Conservation (phyloP, 2,113 vertebrate species). For the Hemiscyllium ocellatum region DNA sequence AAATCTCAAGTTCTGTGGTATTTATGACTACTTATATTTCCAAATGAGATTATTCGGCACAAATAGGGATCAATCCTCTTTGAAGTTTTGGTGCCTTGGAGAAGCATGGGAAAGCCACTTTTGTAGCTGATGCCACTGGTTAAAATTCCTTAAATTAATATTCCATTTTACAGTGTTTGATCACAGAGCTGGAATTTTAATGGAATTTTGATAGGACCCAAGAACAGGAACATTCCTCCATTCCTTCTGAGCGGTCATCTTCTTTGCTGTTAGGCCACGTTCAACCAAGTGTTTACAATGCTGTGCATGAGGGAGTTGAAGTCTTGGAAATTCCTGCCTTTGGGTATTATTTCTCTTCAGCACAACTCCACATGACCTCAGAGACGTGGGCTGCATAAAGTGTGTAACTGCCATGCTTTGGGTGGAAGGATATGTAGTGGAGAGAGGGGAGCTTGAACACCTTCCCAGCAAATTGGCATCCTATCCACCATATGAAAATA, state of each 20-base stretch:
- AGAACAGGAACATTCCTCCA: background rate
- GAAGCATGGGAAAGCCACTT: background rate
- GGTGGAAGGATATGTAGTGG: no score
- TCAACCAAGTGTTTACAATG: background rate
- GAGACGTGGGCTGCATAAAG: background rate
- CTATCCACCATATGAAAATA: no score
- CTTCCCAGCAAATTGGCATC: no score
- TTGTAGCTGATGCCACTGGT: background rate
- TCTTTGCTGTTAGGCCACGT: background rate
- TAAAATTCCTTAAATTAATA: background rate
- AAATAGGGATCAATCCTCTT: background rate
- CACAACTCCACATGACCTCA: background rate
- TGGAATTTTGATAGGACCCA: background rate
- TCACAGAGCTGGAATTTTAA: background rate
- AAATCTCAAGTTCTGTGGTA: no score
- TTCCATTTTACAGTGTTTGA: background rate
- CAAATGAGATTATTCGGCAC: background rate
- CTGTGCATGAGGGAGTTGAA: background rate
- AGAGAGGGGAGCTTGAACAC: no score
- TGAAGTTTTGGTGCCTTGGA: background rate
- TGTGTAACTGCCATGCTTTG: no score
- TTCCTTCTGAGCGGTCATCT: background rate
- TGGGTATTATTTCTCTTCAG: background rate
- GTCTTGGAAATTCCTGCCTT: background rate
- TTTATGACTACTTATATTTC: no score